Base-by-base conservation (phyloP, 2,888 invertebrate species). In the Serrognathus titanus region DNA sequence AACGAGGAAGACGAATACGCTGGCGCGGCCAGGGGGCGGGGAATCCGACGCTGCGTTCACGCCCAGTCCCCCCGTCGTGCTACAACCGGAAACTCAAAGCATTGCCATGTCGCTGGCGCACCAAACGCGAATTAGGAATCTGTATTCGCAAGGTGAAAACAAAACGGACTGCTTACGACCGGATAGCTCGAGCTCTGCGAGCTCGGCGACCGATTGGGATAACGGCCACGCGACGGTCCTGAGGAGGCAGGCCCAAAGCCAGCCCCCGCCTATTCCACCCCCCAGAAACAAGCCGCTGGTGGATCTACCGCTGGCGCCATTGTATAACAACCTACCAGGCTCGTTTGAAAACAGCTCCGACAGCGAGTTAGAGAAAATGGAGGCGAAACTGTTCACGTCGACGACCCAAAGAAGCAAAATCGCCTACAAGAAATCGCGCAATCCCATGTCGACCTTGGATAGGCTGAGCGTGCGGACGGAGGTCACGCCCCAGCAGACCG, bases 1-100 rank as follows among this genome's bases (percentile, higher is more conserved):
- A 55, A 57, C 60, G 1, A 53, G 58, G 46, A 73, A 83, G 79
- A 12, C 80, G 77, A 57, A 63, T 13, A 70, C 69, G 1, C 57
- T 76, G 39, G 70, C 75, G 3, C 60, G 76, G 57, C 75, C 76
- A 2, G 84, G 84, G 0, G 85, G 89, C 1, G 88, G 89, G 0
- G 93, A 93, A 75, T 90, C 91, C 57, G 93, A 93, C 71, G 91
- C 91, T 0, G 92, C 92, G 0, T 94, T 93, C 72, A 93, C 93
- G 0, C 92, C 93, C 0, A 92, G 92, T 62, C 93, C 94, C 2
- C 89, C 89, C 0, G 85, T 89, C 1, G 83, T 82, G 67, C 80
- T 74, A 73, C 84, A 67, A 77, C 75, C 20, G 72, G 81, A 40
- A 79, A 82, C 48, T 77, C 80, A 36, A 76, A 86, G 85, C 63